These are phyloP conservation scores for Dromas ardeola DNA, from an alignment of 2,113 vertebrate genomes.

Conservation along the genomic window DNA sequence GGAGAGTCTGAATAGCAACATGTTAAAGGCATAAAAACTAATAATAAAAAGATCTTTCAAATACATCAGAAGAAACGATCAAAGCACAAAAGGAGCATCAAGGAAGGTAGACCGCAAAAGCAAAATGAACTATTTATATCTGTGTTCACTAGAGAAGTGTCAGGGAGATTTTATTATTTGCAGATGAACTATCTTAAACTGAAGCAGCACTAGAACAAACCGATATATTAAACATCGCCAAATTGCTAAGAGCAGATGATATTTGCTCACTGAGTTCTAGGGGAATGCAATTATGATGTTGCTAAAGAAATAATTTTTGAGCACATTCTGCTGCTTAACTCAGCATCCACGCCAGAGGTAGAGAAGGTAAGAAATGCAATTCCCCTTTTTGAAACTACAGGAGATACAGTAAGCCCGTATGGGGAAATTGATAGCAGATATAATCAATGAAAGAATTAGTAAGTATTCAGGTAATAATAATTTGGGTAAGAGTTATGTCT, in stretches of 20 bases:
- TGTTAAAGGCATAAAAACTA: conserved; percentile 26
- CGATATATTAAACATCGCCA: background rate
- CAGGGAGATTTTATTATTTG: conserved; percentile 50
- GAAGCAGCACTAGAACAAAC: conserved; percentile 13
- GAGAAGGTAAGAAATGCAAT: background rate
- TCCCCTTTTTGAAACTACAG: background rate
- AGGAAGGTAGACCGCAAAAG: conserved; percentile 42
- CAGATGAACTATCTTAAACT: conserved; percentile 48
- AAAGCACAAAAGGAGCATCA: conserved; percentile 46
- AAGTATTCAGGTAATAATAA: background rate
- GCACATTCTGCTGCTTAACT: background rate
- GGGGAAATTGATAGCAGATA: background rate
- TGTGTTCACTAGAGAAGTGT: conserved; percentile 26
- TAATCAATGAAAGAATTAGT: background rate
- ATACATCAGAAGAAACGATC: conserved; percentile 56
- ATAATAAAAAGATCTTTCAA: conserved; percentile 42
- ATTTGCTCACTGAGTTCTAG: background rate
- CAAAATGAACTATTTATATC: conserved; percentile 43
- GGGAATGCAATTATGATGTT: background rate
- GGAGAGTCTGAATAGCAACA: background rate
- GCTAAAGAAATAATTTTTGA: background rate
- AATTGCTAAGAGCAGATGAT: conserved; percentile 1
- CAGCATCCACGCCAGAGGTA: background rate
- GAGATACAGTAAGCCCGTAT: background rate
- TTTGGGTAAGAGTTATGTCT: background rate